A percentile compares a stretch with the other conserved stretches of the same genome.
Conservation (phyloP, 2,888 invertebrate species). For the Archips xylosteana region DNA sequence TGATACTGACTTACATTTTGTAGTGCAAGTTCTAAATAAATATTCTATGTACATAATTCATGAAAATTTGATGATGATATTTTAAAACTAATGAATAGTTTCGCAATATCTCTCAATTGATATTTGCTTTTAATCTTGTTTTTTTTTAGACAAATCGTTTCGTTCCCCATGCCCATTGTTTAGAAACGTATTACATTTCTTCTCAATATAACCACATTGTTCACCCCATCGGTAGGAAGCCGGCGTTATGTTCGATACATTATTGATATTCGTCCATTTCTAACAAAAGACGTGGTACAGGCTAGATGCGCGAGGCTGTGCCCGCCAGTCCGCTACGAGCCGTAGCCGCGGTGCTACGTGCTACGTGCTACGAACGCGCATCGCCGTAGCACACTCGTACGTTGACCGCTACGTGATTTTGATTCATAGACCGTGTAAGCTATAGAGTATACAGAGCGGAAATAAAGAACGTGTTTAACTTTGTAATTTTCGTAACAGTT, state of each 20-base stretch:
- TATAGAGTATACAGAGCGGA: neutral
- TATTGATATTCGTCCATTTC: slow-evolving; percentile 51
- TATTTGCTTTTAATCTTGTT: too few species aligned
- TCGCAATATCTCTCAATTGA: too few species aligned
- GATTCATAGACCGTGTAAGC: neutral
- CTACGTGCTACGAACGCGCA: slow-evolving; percentile 62
- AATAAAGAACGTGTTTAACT: neutral
- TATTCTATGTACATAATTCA: too few species aligned
- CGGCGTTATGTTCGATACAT: slow-evolving; percentile 54
- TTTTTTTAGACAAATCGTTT: neutral
- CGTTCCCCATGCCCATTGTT: neutral
- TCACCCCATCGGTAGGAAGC: slow-evolving; percentile 43
- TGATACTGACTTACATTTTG: too few species aligned
- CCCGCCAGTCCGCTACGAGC: slow-evolving; percentile 76
- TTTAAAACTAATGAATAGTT: too few species aligned
- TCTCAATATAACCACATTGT: slow-evolving; percentile 37
- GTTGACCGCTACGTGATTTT: slow-evolving; percentile 1
- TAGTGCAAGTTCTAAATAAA: too few species aligned
- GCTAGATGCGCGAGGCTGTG: slow-evolving; percentile 67
- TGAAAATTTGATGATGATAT: too few species aligned
- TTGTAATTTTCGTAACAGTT: neutral
- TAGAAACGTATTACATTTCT: slow-evolving; percentile 34
- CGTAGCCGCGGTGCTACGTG: slow-evolving; percentile 70
- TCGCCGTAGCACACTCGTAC: slow-evolving; percentile 49
- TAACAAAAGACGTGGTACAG: slow-evolving; percentile 59